Evolutionary conservation across 2,888 invertebrate species (phyloP).

Genomic region (Cremastobaeus sp.): DNA sequence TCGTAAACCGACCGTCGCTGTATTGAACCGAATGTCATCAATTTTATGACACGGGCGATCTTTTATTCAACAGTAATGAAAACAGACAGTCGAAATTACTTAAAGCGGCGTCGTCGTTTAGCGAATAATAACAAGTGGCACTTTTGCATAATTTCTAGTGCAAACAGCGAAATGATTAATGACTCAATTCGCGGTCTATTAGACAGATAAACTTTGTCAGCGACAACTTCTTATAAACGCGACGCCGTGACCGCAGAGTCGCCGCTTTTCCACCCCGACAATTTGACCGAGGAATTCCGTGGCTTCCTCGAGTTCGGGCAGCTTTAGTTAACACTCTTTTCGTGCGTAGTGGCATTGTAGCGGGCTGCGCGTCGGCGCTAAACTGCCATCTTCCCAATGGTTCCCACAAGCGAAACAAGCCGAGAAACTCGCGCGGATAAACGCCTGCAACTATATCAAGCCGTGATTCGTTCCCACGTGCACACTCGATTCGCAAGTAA

Average conservation of each 20-base stretch:
- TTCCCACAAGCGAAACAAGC: conserved; percentile 46
- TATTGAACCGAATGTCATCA: conserved; percentile 22
- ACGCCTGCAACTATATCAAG: conserved; percentile 46
- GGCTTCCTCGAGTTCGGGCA: background rate
- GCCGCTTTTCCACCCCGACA: too few species aligned
- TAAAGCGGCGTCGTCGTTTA: conserved; percentile 3
- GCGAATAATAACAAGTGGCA: conserved; percentile 6
- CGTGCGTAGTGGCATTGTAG: conserved; percentile 24
- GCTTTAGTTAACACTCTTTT: conserved; percentile 30
- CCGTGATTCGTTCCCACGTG: conserved; percentile 53
- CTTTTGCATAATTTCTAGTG: conserved; percentile 11
- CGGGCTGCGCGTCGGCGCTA: conserved; percentile 18
- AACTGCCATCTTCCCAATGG: conserved; percentile 30
- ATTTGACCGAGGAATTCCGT: background rate
- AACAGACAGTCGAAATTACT: conserved; percentile 17
- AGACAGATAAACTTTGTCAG: conserved; percentile 1
- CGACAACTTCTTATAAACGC: conserved; percentile 2
- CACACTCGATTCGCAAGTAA: conserved; percentile 46
- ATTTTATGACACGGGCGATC: conserved; percentile 19
- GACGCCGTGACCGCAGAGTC: background rate
- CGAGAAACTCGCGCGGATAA: conserved; percentile 51
- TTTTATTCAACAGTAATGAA: conserved; percentile 39
- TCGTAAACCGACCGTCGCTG: conserved; percentile 19
- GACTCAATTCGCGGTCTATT: conserved; percentile 16
- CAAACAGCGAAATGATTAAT: conserved; percentile 14